These are phyloP conservation scores for Pyrrhosoma nymphula DNA, from an alignment of 2,888 invertebrate genomes.

Conservation along the genomic window DNA sequence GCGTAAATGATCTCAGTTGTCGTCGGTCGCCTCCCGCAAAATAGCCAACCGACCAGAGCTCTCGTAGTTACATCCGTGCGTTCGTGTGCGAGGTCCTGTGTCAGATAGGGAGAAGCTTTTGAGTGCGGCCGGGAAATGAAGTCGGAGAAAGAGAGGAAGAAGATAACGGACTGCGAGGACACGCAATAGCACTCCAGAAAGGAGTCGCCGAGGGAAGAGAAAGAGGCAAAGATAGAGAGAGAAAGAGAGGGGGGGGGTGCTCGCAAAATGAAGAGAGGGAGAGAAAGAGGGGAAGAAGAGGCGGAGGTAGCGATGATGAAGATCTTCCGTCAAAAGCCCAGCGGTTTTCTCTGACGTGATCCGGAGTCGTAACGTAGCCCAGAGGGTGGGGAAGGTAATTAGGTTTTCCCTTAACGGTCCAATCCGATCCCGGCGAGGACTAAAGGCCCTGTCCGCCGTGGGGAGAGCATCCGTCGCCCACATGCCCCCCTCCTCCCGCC, in stretches of 20 bases:
- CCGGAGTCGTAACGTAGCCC: constrained; percentile 65
- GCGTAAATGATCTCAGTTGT: no score
- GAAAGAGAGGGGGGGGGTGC: neutral
- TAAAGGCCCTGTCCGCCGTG: constrained; percentile 44
- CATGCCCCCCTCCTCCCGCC: neutral
- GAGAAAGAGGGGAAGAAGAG: neutral
- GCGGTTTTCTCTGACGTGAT: constrained; percentile 64
- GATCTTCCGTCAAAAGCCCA: constrained; percentile 61
- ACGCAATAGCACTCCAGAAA: neutral
- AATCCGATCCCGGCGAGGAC: constrained; percentile 61
- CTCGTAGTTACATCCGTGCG: no score
- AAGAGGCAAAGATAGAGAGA: neutral
- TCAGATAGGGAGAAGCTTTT: no score
- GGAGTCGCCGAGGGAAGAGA: neutral
- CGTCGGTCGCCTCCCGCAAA: no score
- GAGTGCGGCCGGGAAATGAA: neutral
- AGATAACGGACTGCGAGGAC: neutral
- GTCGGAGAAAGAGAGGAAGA: no score
- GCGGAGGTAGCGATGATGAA: constrained; percentile 54
- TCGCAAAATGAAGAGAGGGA: neutral
- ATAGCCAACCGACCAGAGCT: no score
- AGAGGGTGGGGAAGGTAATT: constrained; percentile 61
- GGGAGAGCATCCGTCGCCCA: neutral
- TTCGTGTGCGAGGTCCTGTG: no score
- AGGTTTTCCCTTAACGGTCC: constrained; percentile 57